Evolutionary conservation across 1,140 invertebrate genomes (phyloP).

Genomic region (Bombus consobrinus): DNA sequence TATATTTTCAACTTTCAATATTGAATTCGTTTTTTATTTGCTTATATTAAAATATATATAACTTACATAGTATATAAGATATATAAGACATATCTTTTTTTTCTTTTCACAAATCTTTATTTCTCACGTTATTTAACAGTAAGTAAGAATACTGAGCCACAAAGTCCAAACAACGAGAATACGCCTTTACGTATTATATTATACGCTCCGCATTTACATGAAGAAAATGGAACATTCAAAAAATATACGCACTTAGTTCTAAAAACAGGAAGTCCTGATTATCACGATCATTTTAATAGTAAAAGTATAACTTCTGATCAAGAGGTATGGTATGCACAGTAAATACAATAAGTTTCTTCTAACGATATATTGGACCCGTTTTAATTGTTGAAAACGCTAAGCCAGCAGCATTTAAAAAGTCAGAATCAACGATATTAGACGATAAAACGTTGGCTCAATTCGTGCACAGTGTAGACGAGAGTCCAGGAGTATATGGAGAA

Average conservation of each 20-base stretch:
- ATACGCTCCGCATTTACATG: slow-evolving; percentile 73
- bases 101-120: slow-evolving; percentile 9
- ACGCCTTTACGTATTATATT: slow-evolving; percentile 72
- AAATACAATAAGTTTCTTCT: neutral
- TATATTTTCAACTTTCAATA: neutral
- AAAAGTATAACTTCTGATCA: slow-evolving; percentile 17
- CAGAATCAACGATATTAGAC: neutral
- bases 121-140: neutral
- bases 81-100: neutral
- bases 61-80: neutral
- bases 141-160: neutral
- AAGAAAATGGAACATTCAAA: slow-evolving; percentile 47
- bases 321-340: slow-evolving; percentile 20
- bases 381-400: slow-evolving; percentile 5
- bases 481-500: slow-evolving; percentile 75
- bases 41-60: neutral
- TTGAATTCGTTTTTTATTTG: neutral
- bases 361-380: neutral
- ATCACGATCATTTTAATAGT: slow-evolving; percentile 70
- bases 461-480: slow-evolving; percentile 66
- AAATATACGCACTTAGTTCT: slow-evolving; percentile 72
- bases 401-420: neutral
- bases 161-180: neutral
- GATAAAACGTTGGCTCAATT: slow-evolving; percentile 18
- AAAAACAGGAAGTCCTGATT: slow-evolving; percentile 59